phyloP scores from a whole-genome alignment of 2,797 vertebrate genomes.

The Streptopelia turtur region DNA sequence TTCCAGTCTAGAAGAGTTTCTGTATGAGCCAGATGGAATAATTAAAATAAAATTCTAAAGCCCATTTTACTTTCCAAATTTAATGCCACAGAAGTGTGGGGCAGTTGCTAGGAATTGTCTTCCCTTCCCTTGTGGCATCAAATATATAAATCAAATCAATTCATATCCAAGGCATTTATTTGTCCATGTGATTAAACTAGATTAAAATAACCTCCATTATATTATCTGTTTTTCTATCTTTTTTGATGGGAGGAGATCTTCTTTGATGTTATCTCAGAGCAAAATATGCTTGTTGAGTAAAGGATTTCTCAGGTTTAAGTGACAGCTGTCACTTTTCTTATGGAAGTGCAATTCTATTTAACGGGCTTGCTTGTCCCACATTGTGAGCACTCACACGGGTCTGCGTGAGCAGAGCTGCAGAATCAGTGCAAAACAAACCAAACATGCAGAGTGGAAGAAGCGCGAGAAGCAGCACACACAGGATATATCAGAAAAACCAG shows the following conservation, averaged over 20 bases:
- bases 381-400: slow-evolving; percentile 5
- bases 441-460: background rate
- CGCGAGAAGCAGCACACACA: rapidly evolving
- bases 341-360: slow-evolving; percentile 39
- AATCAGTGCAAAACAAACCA: slow-evolving; percentile 20
- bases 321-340: slow-evolving; percentile 60
- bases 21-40: slow-evolving; percentile 10
- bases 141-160: background rate
- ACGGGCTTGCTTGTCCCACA: slow-evolving; percentile 4
- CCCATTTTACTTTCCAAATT: background rate
- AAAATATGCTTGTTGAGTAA: background rate
- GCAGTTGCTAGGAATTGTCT: background rate
- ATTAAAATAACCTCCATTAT: background rate
- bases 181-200: background rate
- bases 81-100: background rate
- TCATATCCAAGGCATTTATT: background rate
- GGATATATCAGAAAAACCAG: rapidly evolving
- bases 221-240: background rate
- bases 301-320: slow-evolving; percentile 18
- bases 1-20: background rate
- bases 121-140: background rate
- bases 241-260: background rate
- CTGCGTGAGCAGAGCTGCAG: slow-evolving; percentile 1
- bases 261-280: background rate
- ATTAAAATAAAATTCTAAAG: slow-evolving; percentile 1